Base-by-base conservation (phyloP, 2,113 vertebrate species). In the Gasterosteus aculeatus region DNA sequence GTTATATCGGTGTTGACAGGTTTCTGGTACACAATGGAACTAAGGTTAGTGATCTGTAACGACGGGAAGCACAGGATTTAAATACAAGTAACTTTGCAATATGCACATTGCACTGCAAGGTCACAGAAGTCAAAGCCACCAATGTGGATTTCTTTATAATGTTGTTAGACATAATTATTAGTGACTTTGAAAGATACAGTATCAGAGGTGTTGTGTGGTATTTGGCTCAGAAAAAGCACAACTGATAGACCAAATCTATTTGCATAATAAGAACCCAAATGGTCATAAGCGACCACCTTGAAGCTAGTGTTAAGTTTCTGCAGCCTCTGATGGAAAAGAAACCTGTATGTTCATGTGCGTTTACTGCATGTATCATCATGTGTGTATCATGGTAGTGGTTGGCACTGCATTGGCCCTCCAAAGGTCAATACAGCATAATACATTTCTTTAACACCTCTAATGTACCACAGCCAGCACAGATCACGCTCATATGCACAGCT, bases 371-470 rank as follows among this genome's bases (percentile, higher is more conserved):
- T 64, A 10, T 72, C 42, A 41, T 66, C 67, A 41, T 56, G 69
- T 41, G 29, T 68, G 35, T 31, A 66, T 66, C 12, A 16, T 57
- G 33, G 7, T 10, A 18, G 5, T 1, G n/a, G 42, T 63, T 51
- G 56, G 46, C 60, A 67, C 46, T 79, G 60, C 60, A 61, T 26
- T 26, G 38, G 10, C 22, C 56, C 47, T 38, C 39, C 35, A 10
- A 57, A 78, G 26, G 57, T 78, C 69, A 67, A 77, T 26, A 44
- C 64, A 65, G n/a, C 38, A 15, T 26, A 59, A 69, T 58, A 49
- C 16, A 46, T 58, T 69, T 49, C 22, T 78, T 83, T 73, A 71
- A 80, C 75, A 78, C 72, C 29, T 44, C 66, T 70, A 47, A 81
- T 81, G 47, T 31, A 38, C 26, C 38, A 26, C 59, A 69, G 49